Evolutionary conservation across 2,888 invertebrate genomes (phyloP), one percentile per base, ranked within the genome.

Genomic region (Drosophila prostipennis): DNA sequence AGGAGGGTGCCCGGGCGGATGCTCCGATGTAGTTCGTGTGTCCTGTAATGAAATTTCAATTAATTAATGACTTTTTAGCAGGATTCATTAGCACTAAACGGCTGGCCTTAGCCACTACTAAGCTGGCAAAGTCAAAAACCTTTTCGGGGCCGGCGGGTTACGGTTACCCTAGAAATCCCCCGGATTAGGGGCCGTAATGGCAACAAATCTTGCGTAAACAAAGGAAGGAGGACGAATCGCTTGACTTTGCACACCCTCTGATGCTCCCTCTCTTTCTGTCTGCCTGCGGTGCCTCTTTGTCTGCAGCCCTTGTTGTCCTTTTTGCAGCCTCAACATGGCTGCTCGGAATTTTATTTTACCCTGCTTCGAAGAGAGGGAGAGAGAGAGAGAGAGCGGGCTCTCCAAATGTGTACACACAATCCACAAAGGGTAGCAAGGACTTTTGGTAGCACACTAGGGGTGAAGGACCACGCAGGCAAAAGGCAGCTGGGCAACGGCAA

Each of bases 121-220:
- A 84, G 80, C 84, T 74, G 78, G 37, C 49, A 42, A 71, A 84
- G 84, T 80, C 84, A 84, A 80, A 88, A 83, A 86, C 80, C 88
- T 87, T 80, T 79, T 60, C 55, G 55, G 67, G 52, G 69, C 72
- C 70, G 83, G 78, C 84, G 72, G 76, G 74, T 70, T 52, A 67
- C n/a, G 76, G 74, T 74, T 64, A 65, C 19, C 67, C 67, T 67
- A 36, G 64, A 69, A 79, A 87, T 80, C 75, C 63, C 78, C 79
- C 70, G 76, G 88, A 86, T 84, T 84, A 84, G 71, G 71, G 75
- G 61, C 73, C 69, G 49, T 86, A 84, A 84, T 88, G 88, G 87
- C 88, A 88, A 86, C 87, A 84, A 84, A 84, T 84, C 86, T 84
- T 86, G 87, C 84, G 87, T 88, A 88, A 88, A 85, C 88, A 88